Base-by-base conservation (phyloP, 2,888 invertebrate genomes). In the Elmis aenea region DNA sequence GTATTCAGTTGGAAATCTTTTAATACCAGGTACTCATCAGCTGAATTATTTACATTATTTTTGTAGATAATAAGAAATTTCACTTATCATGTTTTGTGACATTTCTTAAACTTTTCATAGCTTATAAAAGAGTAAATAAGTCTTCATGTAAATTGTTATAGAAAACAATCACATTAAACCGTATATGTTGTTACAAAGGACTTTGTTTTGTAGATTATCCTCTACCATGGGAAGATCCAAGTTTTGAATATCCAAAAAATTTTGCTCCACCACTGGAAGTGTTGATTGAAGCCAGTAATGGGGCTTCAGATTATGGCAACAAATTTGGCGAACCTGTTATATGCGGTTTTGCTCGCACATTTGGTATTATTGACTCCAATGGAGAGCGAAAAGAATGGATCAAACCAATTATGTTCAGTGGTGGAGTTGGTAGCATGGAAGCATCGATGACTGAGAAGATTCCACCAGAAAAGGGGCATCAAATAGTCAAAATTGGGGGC, bases 391-490 rank as follows among this genome's bases (percentile, higher is more conserved):
- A 86, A 35, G 97, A 99, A 66, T 99, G 89, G 74, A 85, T 97
- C 6, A 99, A 99, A 61, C 97, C 97, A 0, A 96, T 99, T 39
- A 96, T 99, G 96, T 97, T 99, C 61, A 95, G 93, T 58, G 97
- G 88, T 26, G 96, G 97, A 13, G 78, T 97, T 44, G 97, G 97
- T 2, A 83, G 83, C 33, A 86, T 97, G 78, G 88, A 92, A 43
- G 81, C 83, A 2, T 66, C 71, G 13, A 87, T 91, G 83, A 81
- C 85, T 0, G 71, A 79, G 29, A 96, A 96, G 69, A 67, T 80
- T 23, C 67, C 73, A 30, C 86, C 94, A 0, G 71, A 80, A 56
- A 77, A 80, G 77, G 93, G 89, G 6, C 91, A 93, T 83, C 73
- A 87, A 58, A 77, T 99, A 29, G 87, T 93, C 1, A 97, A 99